Evolutionary conservation across 2,113 vertebrate species (phyloP).

Genomic region (Cairina moschata): DNA sequence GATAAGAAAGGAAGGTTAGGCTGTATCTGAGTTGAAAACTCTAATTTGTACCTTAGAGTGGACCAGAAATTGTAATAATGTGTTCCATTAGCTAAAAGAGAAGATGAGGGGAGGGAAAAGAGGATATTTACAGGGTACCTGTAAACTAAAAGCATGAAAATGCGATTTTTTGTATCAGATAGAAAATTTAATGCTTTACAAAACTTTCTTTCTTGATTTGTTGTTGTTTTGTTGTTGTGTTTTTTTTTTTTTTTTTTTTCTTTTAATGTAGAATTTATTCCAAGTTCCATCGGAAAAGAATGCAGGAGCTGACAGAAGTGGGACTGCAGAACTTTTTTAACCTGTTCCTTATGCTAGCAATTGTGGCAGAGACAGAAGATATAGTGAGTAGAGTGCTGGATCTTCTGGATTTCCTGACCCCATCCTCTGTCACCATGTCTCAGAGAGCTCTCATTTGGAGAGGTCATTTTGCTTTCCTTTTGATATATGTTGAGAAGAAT

Average conservation of each 20-base stretch:
- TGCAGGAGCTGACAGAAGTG: slow-evolving; percentile 91
- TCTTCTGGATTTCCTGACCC: slow-evolving; percentile 83
- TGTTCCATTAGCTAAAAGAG: neutral
- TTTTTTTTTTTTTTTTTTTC: neutral
- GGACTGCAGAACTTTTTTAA: slow-evolving; percentile 92
- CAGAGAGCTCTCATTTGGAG: slow-evolving; percentile 88
- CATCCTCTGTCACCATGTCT: slow-evolving; percentile 67
- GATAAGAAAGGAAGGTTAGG: neutral
- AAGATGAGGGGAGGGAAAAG: neutral
- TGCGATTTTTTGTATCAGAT: neutral
- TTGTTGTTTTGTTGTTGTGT: neutral
- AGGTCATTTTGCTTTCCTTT: slow-evolving; percentile 88
- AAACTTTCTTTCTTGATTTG: neutral
- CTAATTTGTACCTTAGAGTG: neutral
- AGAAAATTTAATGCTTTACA: neutral
- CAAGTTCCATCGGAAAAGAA: slow-evolving; percentile 92
- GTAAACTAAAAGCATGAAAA: neutral
- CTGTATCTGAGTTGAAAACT: neutral
- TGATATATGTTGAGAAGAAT: slow-evolving; percentile 89
- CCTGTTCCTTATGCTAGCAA: slow-evolving; percentile 88
- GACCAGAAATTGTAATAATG: neutral
- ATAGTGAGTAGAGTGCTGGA: slow-evolving; percentile 84
- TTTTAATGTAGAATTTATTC: slow-evolving; percentile 88
- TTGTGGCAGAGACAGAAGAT: slow-evolving; percentile 87
- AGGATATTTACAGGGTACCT: neutral